Conservation (phyloP, 2,113 vertebrate species). For the Terrapene triunguis region DNA sequence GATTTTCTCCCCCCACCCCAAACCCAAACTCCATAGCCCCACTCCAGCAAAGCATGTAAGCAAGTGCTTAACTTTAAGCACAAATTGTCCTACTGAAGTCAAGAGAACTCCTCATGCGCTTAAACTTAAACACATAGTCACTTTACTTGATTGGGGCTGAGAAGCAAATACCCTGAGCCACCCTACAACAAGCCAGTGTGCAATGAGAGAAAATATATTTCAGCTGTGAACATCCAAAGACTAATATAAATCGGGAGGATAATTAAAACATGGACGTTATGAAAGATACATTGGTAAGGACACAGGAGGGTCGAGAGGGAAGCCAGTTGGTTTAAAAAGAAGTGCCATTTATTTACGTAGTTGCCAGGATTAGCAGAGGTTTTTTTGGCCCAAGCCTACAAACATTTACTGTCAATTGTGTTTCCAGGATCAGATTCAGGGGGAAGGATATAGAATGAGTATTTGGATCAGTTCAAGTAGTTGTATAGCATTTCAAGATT, state of each 20-base stretch:
- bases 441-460: not conserved
- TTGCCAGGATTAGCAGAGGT: conserved; percentile 57
- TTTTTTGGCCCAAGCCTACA: not conserved
- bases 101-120: not conserved
- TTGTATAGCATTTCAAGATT: conserved; percentile 27
- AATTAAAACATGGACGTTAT: not conserved
- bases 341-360: conserved; percentile 46
- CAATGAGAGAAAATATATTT: not conserved
- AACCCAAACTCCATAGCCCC: not conserved
- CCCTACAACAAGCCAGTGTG: not conserved
- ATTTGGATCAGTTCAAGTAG: conserved; percentile 18
- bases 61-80: not conserved
- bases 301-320: conserved; percentile 2
- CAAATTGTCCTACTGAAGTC: not conserved
- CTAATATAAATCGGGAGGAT: conserved; percentile 20
- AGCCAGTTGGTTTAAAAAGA: conserved; percentile 55
- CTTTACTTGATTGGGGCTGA: not conserved
- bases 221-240: not conserved
- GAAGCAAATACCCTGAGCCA: not conserved
- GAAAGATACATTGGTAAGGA: conserved; percentile 26
- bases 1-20: not conserved
- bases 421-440: conserved; percentile 47
- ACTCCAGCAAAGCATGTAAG: not conserved
- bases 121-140: not conserved
- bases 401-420: not conserved